Evolutionary conservation across 2,888 invertebrate species (phyloP).

Genomic region (Aromia moschata): DNA sequence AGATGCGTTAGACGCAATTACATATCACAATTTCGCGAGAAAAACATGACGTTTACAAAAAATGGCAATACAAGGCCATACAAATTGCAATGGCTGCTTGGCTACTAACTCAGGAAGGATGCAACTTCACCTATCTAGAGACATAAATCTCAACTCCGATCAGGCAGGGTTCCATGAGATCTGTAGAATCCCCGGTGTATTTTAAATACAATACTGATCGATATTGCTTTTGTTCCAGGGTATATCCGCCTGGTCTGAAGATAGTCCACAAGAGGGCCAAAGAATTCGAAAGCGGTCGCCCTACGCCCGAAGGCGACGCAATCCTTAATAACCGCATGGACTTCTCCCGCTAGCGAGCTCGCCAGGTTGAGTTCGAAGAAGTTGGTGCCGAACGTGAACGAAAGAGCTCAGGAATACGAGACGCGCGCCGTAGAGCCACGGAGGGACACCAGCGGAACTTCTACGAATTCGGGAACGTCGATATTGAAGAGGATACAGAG

Average conservation of each 20-base stretch:
- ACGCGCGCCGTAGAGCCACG: constrained; percentile 63
- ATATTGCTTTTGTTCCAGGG: constrained; percentile 42
- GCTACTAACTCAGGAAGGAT: too few species aligned
- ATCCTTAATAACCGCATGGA: constrained; percentile 71
- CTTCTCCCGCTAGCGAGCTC: constrained; percentile 74
- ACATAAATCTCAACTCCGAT: too few species aligned
- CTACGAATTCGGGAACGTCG: constrained; percentile 46
- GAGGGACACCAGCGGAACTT: constrained; percentile 52
- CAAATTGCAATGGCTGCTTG: too few species aligned
- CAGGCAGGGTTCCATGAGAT: too few species aligned
- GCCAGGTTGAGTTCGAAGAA: constrained; percentile 71
- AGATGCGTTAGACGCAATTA: too few species aligned
- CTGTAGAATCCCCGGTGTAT: too few species aligned
- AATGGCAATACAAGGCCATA: too few species aligned
- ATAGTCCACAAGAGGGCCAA: constrained; percentile 78
- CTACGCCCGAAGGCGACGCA: constrained; percentile 67
- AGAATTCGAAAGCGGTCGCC: constrained; percentile 76
- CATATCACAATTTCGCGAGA: too few species aligned
- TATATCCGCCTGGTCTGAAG: constrained; percentile 65
- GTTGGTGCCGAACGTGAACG: constrained; percentile 79
- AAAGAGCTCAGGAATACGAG: constrained; percentile 78
- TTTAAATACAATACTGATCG: not conserved
- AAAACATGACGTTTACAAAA: too few species aligned
- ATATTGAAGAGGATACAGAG: constrained; percentile 58
- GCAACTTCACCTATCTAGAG: too few species aligned